phyloP scores from a whole-genome alignment of 2,797 vertebrate species.

The Squalus acanthias region DNA sequence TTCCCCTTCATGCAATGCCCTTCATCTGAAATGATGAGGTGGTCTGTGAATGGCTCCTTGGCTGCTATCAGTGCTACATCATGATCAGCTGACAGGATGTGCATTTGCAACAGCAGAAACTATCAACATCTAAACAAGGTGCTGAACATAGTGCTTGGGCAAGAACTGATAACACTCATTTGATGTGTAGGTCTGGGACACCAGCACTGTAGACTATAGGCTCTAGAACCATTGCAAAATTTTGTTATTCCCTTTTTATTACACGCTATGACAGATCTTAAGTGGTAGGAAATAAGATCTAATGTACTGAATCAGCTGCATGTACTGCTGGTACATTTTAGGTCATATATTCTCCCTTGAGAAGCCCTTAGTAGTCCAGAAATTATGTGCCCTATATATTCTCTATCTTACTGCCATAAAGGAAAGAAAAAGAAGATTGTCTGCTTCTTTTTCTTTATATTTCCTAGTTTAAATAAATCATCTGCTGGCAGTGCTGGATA shows the following conservation, averaged over 20 bases:
- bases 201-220: not conserved
- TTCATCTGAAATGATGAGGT: not conserved
- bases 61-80: not conserved
- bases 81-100: not conserved
- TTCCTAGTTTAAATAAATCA: not conserved
- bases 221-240: not conserved
- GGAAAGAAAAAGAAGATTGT: not conserved
- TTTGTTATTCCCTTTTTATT: not conserved
- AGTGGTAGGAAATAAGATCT: not conserved
- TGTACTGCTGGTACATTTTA: not conserved
- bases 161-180: not conserved
- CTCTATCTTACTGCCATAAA: not conserved
- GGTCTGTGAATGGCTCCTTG: not conserved
- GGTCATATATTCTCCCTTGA: not conserved
- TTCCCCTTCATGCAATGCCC: not conserved
- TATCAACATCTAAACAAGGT: not conserved
- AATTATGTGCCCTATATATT: not conserved
- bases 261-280: not conserved
- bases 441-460: not conserved
- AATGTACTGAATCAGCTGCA: not conserved
- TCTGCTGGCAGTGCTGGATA: not conserved
- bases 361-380: not conserved
- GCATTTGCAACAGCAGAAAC: not conserved
- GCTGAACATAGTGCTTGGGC: not conserved
- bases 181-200: not conserved